Percentiles rank a stretch among this genome's conserved stretches.
Evolutionary conservation across 2,113 vertebrate species (phyloP).

Genomic region (Oncorhynchus nerka): DNA sequence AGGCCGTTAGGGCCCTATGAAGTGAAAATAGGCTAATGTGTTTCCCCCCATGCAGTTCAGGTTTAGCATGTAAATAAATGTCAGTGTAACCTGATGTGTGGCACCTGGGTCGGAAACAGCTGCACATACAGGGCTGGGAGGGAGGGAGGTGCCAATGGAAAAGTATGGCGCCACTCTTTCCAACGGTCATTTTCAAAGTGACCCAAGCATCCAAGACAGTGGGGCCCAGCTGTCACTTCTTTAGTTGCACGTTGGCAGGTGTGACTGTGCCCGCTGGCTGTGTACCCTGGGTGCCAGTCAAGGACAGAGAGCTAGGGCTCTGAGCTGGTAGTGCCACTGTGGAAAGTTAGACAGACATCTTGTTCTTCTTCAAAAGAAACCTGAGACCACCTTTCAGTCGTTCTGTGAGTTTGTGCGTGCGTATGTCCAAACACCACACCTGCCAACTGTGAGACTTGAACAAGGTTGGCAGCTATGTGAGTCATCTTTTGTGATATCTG

Average conservation of each 20-base stretch:
- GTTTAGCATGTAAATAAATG: conserved; percentile 41
- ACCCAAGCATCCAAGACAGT: not conserved
- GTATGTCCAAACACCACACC: conserved; percentile 33
- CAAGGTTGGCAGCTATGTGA: conserved; percentile 1
- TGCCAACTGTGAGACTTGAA: conserved; percentile 11
- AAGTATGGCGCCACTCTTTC: not conserved
- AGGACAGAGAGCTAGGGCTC: not conserved
- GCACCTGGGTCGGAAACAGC: conserved; percentile 11
- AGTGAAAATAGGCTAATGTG: not conserved
- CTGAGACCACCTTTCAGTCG: conserved; percentile 22
- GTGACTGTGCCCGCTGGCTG: not conserved
- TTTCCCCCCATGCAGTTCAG: conserved; percentile 19
- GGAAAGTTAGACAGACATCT: conserved; percentile 6
- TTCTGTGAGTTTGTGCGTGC: conserved; percentile 2
- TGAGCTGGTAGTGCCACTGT: not conserved
- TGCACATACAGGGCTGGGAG: not conserved
- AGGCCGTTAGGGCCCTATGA: not conserved
- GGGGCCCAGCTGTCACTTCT: not conserved
- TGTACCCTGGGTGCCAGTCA: not conserved
- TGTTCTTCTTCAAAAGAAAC: conserved; percentile 22
- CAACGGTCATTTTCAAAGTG: conserved; percentile 10
- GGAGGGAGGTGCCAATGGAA: too few species aligned
- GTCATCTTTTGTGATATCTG: not conserved
- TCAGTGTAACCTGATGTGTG: conserved; percentile 23
- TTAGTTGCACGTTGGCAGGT: conserved; percentile 8